These are phyloP conservation scores for Leptinotarsa rubiginosa DNA, from an alignment of 2,888 invertebrate species.

Conservation along the genomic window DNA sequence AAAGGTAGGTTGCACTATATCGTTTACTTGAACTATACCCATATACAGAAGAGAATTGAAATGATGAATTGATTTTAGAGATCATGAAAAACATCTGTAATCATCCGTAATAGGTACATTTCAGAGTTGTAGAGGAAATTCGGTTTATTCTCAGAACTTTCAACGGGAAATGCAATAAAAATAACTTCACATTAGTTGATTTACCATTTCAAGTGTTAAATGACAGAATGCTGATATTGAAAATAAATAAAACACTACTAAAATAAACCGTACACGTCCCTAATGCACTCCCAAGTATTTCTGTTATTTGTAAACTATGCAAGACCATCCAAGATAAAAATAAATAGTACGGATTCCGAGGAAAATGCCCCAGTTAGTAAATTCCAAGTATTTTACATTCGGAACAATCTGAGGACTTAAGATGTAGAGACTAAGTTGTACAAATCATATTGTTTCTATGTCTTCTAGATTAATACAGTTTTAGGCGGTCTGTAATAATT, in stretches of 20 bases:
- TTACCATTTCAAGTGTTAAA: constrained; percentile 28
- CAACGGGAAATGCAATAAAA: constrained; percentile 16
- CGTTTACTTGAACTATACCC: too few species aligned
- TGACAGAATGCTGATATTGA: constrained; percentile 20
- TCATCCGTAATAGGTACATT: background rate
- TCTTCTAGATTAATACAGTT: too few species aligned
- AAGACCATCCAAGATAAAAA: constrained; percentile 28
- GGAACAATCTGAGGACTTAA: background rate
- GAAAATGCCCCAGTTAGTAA: constrained; percentile 14
- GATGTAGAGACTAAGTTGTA: background rate
- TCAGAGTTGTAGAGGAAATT: background rate
- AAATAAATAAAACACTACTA: constrained; percentile 30
- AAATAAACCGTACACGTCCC: constrained; percentile 33
- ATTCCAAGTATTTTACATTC: constrained; percentile 11
- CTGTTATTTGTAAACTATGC: constrained; percentile 34
- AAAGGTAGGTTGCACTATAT: too few species aligned
- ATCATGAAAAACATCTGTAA: too few species aligned
- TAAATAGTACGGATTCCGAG: constrained; percentile 25
- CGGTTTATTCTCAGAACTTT: constrained; percentile 1
- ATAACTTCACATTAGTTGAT: constrained; percentile 13
- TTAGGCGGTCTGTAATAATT: too few species aligned
- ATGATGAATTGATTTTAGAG: too few species aligned
- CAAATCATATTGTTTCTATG: too few species aligned
- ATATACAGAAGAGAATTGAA: too few species aligned
- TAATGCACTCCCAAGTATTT: constrained; percentile 35